A percentile compares a stretch with the other conserved stretches of the same genome.
These are phyloP conservation scores for Eupleurogrammus muticus DNA, from an alignment of 2,797 vertebrate species.

Conservation along the genomic window DNA sequence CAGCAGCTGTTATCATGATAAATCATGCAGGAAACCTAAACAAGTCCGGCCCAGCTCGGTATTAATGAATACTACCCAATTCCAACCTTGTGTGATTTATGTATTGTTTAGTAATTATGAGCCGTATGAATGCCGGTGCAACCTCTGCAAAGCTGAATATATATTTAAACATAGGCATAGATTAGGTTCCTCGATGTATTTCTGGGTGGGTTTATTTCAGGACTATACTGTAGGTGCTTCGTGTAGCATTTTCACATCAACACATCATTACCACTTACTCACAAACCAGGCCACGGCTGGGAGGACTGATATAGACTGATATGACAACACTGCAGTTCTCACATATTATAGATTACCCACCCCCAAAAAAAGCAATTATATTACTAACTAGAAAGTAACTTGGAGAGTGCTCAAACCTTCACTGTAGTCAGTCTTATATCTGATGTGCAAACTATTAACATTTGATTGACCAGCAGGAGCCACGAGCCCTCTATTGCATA, in stretches of 20 bases:
- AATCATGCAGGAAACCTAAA: slow-evolving; percentile 77
- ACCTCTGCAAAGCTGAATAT: slow-evolving; percentile 33
- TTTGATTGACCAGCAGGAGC: too few species aligned
- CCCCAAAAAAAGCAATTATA: background rate
- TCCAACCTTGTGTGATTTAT: slow-evolving; percentile 65
- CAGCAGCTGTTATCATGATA: slow-evolving; percentile 69
- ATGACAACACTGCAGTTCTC: background rate
- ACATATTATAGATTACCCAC: too few species aligned
- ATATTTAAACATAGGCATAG: slow-evolving; percentile 20
- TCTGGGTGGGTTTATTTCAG: background rate
- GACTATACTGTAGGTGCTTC: slow-evolving; percentile 6
- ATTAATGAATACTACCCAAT: slow-evolving; percentile 61
- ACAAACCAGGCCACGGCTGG: background rate
- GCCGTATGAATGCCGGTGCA: background rate
- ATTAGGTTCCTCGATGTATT: slow-evolving; percentile 33
- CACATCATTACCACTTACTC: background rate
- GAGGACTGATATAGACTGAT: background rate
- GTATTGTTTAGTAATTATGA: slow-evolving; percentile 46
- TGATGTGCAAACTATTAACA: too few species aligned
- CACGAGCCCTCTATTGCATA: too few species aligned
- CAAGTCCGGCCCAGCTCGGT: slow-evolving; percentile 60
- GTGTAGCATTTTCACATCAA: slow-evolving; percentile 18
- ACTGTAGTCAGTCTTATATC: too few species aligned
- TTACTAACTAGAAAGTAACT: background rate
- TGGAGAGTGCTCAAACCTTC: too few species aligned